A percentile compares a stretch with the other conserved stretches of the same genome.
Conservation (phyloP, 1,140 invertebrate genomes). For the Antheraea mylitta region DNA sequence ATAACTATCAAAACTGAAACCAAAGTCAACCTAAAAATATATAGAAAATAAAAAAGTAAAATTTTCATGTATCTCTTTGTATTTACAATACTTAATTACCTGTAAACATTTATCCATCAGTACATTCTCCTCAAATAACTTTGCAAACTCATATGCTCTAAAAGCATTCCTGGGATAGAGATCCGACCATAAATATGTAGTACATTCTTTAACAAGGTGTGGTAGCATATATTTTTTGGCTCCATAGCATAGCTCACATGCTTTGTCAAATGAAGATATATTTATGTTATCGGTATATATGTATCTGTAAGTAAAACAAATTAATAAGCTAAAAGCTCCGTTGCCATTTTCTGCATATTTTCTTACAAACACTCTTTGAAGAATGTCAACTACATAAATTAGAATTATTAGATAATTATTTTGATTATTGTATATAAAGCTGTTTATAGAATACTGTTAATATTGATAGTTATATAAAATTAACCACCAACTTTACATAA, state of each 20-base stretch:
- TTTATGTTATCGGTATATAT: slow-evolving; percentile 91
- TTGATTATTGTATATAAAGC: too few species aligned
- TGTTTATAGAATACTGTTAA: too few species aligned
- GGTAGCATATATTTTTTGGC: slow-evolving; percentile 94
- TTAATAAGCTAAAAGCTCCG: background rate
- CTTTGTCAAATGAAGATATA: slow-evolving; percentile 89
- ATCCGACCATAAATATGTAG: slow-evolving; percentile 88
- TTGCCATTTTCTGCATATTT: background rate
- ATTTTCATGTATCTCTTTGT: too few species aligned
- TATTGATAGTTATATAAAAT: too few species aligned
- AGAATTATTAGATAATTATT: too few species aligned
- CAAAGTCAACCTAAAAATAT: too few species aligned
- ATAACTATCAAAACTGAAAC: too few species aligned
- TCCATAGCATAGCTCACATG: slow-evolving; percentile 91
- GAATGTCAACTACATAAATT: background rate
- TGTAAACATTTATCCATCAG: slow-evolving; percentile 89
- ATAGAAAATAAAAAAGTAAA: background rate
- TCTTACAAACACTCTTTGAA: too few species aligned
- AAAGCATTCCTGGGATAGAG: slow-evolving; percentile 89
- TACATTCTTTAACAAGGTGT: slow-evolving; percentile 88
- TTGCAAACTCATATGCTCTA: slow-evolving; percentile 91
- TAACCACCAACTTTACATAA: too few species aligned
- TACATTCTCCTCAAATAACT: slow-evolving; percentile 89
- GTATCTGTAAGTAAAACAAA: slow-evolving; percentile 78
- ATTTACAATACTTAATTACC: too few species aligned